Evolutionary conservation across 2,888 invertebrate genomes (phyloP).

Genomic region (Meteorus colon): DNA sequence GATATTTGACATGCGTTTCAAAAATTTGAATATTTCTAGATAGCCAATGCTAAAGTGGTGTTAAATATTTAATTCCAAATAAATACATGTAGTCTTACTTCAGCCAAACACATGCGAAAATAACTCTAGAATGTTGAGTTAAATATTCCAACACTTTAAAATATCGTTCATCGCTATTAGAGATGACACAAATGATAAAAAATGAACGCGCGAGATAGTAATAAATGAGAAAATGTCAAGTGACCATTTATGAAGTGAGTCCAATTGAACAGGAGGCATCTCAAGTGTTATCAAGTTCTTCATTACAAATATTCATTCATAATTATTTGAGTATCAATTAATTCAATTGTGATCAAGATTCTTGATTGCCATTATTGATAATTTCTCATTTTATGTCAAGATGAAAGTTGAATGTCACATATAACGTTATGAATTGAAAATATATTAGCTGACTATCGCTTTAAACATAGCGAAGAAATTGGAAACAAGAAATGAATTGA

Average conservation of each 20-base stretch:
- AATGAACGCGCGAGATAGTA: background rate
- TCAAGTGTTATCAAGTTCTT: too few species aligned
- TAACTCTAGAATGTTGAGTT: background rate
- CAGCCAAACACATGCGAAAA: background rate
- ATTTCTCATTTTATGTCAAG: too few species aligned
- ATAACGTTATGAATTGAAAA: too few species aligned
- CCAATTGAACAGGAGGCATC: background rate
- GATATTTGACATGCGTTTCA: background rate
- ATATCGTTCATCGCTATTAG: background rate
- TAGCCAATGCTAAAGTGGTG: background rate
- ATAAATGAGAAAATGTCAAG: background rate
- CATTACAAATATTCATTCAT: too few species aligned
- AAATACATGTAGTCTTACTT: background rate
- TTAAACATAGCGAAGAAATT: too few species aligned
- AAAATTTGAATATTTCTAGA: background rate
- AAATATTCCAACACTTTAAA: background rate
- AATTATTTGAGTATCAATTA: too few species aligned
- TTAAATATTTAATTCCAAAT: background rate
- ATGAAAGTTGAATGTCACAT: too few species aligned
- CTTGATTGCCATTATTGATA: too few species aligned
- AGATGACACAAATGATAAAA: background rate
- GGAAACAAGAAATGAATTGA: too few species aligned
- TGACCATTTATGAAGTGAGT: background rate
- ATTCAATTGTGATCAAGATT: too few species aligned
- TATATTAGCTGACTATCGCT: too few species aligned